Conservation (phyloP, 2,888 invertebrate species). For the Deroplatys truncata region DNA sequence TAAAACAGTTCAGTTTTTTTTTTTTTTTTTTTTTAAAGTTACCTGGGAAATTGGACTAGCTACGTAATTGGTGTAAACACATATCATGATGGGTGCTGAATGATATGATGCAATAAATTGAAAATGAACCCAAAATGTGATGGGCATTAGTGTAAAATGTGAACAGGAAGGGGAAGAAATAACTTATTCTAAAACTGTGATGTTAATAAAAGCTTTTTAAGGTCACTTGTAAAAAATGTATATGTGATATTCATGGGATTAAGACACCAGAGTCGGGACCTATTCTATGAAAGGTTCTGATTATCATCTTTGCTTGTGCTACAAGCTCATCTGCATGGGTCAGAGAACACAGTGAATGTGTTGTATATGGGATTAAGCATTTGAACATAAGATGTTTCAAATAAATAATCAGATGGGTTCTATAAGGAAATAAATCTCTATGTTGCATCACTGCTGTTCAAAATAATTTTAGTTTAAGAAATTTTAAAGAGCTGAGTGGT, state of each 20-base stretch:
- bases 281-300: neutral
- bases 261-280: neutral
- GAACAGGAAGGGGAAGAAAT: neutral
- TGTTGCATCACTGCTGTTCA: too few relatives aligned
- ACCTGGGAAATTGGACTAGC: constrained; percentile 28
- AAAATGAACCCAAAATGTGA: neutral
- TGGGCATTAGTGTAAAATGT: neutral
- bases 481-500: too few relatives aligned
- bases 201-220: neutral
- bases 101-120: neutral
- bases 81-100: neutral
- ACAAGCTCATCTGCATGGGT: neutral
- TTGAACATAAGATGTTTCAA: too few relatives aligned
- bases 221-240: neutral
- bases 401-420: too few relatives aligned
- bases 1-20: constrained; percentile 13
- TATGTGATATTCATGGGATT: neutral
- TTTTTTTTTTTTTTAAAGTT: neutral
- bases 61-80: constrained; percentile 17
- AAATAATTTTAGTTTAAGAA: too few relatives aligned
- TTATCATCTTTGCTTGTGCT: neutral
- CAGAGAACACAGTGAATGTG: too few relatives aligned
- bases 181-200: neutral
- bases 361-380: neutral
- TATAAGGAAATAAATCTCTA: too few relatives aligned